These are phyloP conservation scores for Rattus rattus DNA, from an alignment of 2,113 vertebrate species.

Conservation along the genomic window DNA sequence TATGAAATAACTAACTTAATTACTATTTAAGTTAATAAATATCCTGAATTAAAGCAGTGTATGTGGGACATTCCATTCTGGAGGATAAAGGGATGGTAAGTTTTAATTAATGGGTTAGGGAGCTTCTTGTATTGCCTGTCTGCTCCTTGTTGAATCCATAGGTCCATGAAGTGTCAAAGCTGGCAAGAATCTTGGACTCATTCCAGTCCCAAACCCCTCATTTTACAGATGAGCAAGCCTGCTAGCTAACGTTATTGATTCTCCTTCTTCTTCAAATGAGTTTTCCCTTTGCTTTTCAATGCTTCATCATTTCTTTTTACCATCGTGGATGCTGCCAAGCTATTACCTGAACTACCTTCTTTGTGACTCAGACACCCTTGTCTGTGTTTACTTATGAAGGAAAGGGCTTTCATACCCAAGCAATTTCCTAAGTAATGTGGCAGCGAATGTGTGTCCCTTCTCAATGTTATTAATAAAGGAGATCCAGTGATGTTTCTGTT, in stretches of 20 bases:
- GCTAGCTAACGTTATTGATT: constrained; percentile 62
- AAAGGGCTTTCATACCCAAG: constrained; percentile 55
- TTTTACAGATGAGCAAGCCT: constrained; percentile 73
- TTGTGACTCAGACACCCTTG: constrained; percentile 48
- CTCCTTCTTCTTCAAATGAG: constrained; percentile 57
- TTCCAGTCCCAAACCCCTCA: constrained; percentile 57
- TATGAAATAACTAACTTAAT: neutral
- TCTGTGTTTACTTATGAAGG: constrained; percentile 60
- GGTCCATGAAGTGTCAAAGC: constrained; percentile 41
- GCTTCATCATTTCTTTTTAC: constrained; percentile 49
- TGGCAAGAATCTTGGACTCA: constrained; percentile 39
- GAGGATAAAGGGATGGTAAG: constrained; percentile 1
- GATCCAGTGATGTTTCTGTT: constrained; percentile 53
- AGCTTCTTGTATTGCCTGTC: constrained; percentile 9
- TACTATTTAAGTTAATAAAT: neutral
- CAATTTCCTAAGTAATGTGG: constrained; percentile 61
- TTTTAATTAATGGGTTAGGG: constrained; percentile 25
- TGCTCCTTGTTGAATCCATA: neutral
- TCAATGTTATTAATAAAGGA: constrained; percentile 59
- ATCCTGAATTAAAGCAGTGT: constrained; percentile 1
- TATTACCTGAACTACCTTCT: constrained; percentile 60
- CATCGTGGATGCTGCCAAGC: neutral
- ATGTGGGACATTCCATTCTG: constrained; percentile 8
- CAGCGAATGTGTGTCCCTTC: neutral
- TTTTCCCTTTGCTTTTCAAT: constrained; percentile 62